phyloP scores from a whole-genome alignment of 2,888 invertebrate species.

The Penaeus monodon region DNA sequence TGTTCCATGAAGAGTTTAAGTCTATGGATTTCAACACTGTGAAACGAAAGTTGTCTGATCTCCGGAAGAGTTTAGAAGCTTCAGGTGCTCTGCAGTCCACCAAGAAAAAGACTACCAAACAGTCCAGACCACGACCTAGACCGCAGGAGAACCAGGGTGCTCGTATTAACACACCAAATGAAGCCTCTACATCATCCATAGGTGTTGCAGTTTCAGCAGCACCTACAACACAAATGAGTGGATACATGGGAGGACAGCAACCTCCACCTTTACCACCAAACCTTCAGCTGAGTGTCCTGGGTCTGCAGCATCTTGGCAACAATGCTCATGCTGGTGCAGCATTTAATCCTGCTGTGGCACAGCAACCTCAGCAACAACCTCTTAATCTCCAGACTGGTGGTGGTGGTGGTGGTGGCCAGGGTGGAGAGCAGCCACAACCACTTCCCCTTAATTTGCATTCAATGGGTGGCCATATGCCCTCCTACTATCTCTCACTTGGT shows the following conservation, averaged over 20 bases:
- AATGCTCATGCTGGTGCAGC: slow-evolving; percentile 37
- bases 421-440: slow-evolving; percentile 44
- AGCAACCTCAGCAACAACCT: slow-evolving; percentile 62
- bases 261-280: slow-evolving; percentile 50
- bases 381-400: slow-evolving; percentile 58
- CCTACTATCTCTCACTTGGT: slow-evolving; percentile 58
- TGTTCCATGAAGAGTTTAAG: slow-evolving; percentile 72
- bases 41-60: slow-evolving; percentile 56
- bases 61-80: slow-evolving; percentile 53
- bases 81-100: slow-evolving; percentile 41
- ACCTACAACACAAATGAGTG: slow-evolving; percentile 36
- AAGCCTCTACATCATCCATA: slow-evolving; percentile 8
- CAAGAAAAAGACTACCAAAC: slow-evolving; percentile 46
- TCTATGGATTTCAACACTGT: slow-evolving; percentile 67
- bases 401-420: slow-evolving; percentile 21
- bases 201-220: slow-evolving; percentile 29
- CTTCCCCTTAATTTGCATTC: slow-evolving; percentile 57
- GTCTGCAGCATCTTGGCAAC: slow-evolving; percentile 52
- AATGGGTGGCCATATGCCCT: slow-evolving; percentile 57
- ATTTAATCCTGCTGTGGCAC: slow-evolving; percentile 42
- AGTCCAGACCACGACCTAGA: slow-evolving; percentile 40
- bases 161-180: slow-evolving; percentile 7
- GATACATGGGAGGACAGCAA: slow-evolving; percentile 46
- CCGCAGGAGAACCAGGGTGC: slow-evolving; percentile 22
- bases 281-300: slow-evolving; percentile 50